Evolutionary conservation across 2,888 invertebrate genomes (phyloP).

Genomic region (Melieria picta): DNA sequence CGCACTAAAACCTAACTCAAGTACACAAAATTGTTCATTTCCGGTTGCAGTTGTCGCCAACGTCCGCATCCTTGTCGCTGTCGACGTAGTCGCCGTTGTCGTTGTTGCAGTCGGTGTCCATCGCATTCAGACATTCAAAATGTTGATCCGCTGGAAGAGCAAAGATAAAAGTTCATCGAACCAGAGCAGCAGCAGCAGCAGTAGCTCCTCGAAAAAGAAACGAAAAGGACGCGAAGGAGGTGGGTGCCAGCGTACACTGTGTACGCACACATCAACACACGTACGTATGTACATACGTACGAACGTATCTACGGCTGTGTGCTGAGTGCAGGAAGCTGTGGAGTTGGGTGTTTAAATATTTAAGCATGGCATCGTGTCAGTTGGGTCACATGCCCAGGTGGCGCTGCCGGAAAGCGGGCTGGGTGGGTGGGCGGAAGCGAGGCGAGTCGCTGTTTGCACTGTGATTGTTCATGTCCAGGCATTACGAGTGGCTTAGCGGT

Average conservation of each 20-base stretch:
- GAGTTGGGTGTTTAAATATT: too few relatives aligned
- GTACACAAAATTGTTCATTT: too few relatives aligned
- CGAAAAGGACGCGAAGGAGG: constrained; percentile 86
- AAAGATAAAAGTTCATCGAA: constrained; percentile 82
- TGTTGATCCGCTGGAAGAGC: constrained; percentile 87
- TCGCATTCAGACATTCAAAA: constrained; percentile 58
- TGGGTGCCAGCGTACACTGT: constrained; percentile 58
- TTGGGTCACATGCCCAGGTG: too few relatives aligned
- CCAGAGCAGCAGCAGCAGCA: constrained; percentile 66
- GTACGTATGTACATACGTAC: neutral
- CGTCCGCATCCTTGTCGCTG: too few relatives aligned
- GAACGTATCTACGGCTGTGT: too few relatives aligned
- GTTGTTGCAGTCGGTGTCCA: constrained; percentile 11
- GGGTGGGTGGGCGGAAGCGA: neutral
- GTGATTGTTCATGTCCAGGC: constrained; percentile 16
- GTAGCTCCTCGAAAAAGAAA: constrained; percentile 79
- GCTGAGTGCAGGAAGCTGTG: too few relatives aligned
- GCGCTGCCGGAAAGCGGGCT: too few relatives aligned
- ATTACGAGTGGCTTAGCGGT: too few relatives aligned
- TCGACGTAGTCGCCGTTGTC: constrained; percentile 6
- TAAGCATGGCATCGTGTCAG: too few relatives aligned
- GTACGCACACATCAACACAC: neutral
- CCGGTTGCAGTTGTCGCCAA: too few relatives aligned
- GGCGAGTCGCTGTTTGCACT: neutral
- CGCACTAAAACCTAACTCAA: neutral